Conservation (phyloP, 2,888 invertebrate genomes). For the Acheta domesticus region DNA sequence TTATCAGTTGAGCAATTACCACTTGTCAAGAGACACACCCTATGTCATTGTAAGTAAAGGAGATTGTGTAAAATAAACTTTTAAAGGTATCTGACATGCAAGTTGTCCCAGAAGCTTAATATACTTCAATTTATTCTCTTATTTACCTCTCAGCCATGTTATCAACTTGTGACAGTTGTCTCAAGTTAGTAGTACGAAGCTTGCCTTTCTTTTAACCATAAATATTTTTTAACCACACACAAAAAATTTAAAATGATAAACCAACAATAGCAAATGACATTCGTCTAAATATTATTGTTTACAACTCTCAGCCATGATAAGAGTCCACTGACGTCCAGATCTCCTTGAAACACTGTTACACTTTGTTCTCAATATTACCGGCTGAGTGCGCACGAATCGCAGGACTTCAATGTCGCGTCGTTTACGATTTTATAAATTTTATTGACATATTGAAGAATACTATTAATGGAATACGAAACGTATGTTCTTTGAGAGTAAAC, state of each 20-base stretch:
- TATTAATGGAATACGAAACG: no score
- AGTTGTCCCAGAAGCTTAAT: neutral
- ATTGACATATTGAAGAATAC: no score
- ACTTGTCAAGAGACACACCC: no score
- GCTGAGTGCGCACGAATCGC: neutral
- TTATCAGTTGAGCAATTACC: no score
- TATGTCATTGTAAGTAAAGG: no score
- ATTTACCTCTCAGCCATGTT: constrained; percentile 18
- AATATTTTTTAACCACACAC: constrained; percentile 40
- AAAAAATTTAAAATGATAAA: neutral
- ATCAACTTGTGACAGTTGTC: constrained; percentile 10
- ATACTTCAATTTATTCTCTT: neutral
- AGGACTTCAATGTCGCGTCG: no score
- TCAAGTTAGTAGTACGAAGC: neutral
- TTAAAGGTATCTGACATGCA: neutral
- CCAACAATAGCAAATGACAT: constrained; percentile 7
- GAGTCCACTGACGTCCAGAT: neutral
- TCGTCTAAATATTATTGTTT: constrained; percentile 7
- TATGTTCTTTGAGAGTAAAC: no score
- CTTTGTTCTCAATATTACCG: neutral
- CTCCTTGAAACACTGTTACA: neutral
- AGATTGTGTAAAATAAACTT: neutral
- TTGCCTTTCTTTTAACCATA: neutral
- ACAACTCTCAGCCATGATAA: neutral
- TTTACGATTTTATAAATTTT: no score